phyloP scores from a whole-genome alignment of 2,797 vertebrate genomes.

The Sitta carolinensis region DNA sequence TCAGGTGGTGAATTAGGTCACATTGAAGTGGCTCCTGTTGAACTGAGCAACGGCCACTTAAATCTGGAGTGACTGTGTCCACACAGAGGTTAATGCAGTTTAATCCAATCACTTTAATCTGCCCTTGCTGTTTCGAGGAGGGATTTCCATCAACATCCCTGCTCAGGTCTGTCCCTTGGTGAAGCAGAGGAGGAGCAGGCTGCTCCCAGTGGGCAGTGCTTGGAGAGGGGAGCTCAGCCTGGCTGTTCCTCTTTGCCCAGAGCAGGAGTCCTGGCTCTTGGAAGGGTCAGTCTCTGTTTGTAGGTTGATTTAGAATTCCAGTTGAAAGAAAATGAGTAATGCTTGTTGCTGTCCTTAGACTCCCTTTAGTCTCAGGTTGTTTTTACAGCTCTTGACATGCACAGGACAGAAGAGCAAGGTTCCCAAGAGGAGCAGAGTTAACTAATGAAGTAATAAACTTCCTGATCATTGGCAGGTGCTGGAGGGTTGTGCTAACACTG shows the following conservation, averaged over 20 bases:
- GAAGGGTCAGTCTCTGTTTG: background rate
- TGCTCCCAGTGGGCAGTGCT: background rate
- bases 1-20: background rate
- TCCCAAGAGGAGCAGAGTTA: slow-evolving; percentile 22
- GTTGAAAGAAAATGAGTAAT: background rate
- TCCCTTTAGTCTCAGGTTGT: background rate
- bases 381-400: slow-evolving; percentile 15
- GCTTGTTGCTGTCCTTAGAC: slow-evolving; percentile 2
- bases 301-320: background rate
- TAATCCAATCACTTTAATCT: background rate
- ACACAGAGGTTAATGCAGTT: slow-evolving; percentile 28
- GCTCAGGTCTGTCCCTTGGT: background rate
- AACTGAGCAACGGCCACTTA: slow-evolving; percentile 33
- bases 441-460: background rate
- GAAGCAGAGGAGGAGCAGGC: background rate
- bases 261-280: background rate
- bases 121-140: background rate
- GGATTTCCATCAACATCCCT: background rate
- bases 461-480: slow-evolving; percentile 25
- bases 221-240: background rate
- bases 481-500: background rate
- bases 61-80: slow-evolving; percentile 22
- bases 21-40: background rate
- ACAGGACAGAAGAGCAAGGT: background rate
- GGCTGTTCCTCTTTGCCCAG: background rate